Conservation (phyloP, 2,797 vertebrate species). For the Lindbergichthys nudifrons region DNA sequence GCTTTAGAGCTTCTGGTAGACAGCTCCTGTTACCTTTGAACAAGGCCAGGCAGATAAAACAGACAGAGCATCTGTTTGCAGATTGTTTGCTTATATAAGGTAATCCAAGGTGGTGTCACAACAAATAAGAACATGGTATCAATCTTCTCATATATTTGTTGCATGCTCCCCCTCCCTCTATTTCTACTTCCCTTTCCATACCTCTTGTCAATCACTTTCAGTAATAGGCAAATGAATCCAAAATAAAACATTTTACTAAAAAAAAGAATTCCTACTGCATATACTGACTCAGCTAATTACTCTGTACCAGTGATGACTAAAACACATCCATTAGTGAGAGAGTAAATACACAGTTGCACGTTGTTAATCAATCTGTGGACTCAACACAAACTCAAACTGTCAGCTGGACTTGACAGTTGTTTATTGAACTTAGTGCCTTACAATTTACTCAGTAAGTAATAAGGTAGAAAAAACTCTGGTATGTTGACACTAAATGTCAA, state of each 20-base stretch:
- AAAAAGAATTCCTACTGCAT: neutral
- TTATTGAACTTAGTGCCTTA: conserved; percentile 22
- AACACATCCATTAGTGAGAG: neutral
- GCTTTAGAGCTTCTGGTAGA: neutral
- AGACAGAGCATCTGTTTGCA: neutral
- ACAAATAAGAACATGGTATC: neutral
- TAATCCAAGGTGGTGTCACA: neutral
- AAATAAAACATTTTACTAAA: too few species aligned
- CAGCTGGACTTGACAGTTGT: conserved; percentile 6
- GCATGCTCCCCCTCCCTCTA: neutral
- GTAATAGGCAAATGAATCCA: too few species aligned
- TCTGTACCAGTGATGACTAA: neutral
- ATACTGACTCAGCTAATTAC: neutral
- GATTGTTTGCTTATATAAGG: neutral
- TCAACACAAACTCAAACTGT: conserved; percentile 9
- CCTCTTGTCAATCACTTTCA: neutral
- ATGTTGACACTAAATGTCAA: conserved; percentile 2
- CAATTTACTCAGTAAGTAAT: neutral
- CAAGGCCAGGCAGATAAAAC: neutral
- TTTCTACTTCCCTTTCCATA: neutral
- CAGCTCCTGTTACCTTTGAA: neutral
- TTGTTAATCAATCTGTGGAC: neutral
- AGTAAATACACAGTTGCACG: neutral
- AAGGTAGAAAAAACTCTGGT: neutral
- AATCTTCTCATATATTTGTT: neutral